Percentiles rank a stretch among this genome's conserved stretches.
Conservation (phyloP, 2,888 invertebrate genomes). For the Chaetoderma sp. region DNA sequence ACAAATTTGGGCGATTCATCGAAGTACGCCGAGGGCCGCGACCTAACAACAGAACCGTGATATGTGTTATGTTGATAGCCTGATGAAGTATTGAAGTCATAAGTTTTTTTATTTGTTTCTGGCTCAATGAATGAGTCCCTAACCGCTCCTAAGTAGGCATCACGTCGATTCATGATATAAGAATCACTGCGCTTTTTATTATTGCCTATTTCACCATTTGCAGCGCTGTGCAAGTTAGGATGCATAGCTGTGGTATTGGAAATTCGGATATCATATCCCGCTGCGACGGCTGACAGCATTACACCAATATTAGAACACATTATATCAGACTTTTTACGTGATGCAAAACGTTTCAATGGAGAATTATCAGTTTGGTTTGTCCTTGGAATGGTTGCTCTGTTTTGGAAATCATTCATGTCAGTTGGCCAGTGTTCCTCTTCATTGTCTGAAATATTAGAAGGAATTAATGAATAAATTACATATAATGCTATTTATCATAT, state of each 20-base stretch:
- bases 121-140: slow-evolving; percentile 64
- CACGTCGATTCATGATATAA: slow-evolving; percentile 59
- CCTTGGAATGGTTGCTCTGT: slow-evolving; percentile 46
- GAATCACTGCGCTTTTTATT: slow-evolving; percentile 49
- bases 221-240: slow-evolving; percentile 49
- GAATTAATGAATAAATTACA: too few species aligned
- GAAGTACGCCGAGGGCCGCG: slow-evolving; percentile 62
- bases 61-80: slow-evolving; percentile 83
- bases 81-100: slow-evolving; percentile 39
- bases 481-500: too few species aligned
- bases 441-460: slow-evolving; percentile 55
- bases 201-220: slow-evolving; percentile 37
- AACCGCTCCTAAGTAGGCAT: slow-evolving; percentile 66
- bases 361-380: neutral
- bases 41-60: slow-evolving; percentile 82
- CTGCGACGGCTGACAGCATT: slow-evolving; percentile 86
- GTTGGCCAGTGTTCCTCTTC: slow-evolving; percentile 68
- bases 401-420: slow-evolving; percentile 44
- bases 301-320: slow-evolving; percentile 90
- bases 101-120: slow-evolving; percentile 55
- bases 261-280: slow-evolving; percentile 91
- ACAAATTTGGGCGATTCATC: slow-evolving; percentile 59
- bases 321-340: slow-evolving; percentile 74
- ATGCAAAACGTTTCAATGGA: neutral
- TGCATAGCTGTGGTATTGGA: slow-evolving; percentile 75